A percentile compares a stretch with the other conserved stretches of the same genome.
These are phyloP conservation scores for Calameuta pallipes DNA, from an alignment of 2,888 invertebrate genomes.

Conservation along the genomic window DNA sequence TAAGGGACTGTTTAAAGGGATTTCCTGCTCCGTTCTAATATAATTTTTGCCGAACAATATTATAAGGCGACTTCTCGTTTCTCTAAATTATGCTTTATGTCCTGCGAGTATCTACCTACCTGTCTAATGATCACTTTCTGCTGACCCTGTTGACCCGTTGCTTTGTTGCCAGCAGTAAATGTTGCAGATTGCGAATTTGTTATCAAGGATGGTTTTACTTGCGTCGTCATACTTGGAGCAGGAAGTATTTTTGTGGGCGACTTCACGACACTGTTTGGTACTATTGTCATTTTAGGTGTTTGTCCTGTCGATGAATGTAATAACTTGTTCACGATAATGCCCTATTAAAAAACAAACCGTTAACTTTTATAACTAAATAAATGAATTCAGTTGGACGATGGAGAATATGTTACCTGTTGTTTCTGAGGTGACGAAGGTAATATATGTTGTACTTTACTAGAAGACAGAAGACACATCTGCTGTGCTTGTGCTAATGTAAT, in stretches of 20 bases:
- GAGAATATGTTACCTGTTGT: constrained; percentile 42
- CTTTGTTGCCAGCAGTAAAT: constrained; percentile 50
- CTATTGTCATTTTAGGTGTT: constrained; percentile 62
- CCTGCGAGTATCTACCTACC: constrained; percentile 34
- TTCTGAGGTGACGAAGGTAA: constrained; percentile 60
- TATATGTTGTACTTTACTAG: constrained; percentile 68
- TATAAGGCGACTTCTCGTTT: not conserved
- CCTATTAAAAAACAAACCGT: constrained; percentile 38
- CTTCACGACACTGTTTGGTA: constrained; percentile 68
- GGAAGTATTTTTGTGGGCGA: constrained; percentile 79
- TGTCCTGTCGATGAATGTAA: constrained; percentile 59
- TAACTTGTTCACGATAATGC: constrained; percentile 68
- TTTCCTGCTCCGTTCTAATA: not conserved
- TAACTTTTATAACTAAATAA: constrained; percentile 22
- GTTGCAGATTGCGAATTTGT: constrained; percentile 49
- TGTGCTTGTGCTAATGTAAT: constrained; percentile 75
- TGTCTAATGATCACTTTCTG: constrained; percentile 71
- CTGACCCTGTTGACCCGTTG: constrained; percentile 60
- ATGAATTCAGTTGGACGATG: constrained; percentile 47
- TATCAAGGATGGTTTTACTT: constrained; percentile 47
- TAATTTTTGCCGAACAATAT: not conserved
- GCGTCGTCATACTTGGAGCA: constrained; percentile 66
- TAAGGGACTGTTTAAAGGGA: not conserved
- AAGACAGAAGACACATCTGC: constrained; percentile 71
- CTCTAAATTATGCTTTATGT: not conserved